These are phyloP conservation scores for Brevimyrus niger DNA, from an alignment of 2,113 vertebrate genomes.

Conservation along the genomic window DNA sequence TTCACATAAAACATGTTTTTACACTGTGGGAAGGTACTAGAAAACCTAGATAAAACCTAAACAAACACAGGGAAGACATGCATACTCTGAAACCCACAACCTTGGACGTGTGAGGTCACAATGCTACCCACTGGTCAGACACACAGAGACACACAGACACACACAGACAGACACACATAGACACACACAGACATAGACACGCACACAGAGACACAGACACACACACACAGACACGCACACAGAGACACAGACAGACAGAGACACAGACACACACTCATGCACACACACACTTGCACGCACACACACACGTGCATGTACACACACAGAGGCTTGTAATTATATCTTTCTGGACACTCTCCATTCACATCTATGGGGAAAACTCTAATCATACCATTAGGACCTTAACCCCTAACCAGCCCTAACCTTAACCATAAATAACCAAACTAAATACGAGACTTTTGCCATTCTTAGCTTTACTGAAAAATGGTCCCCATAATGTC, in stretches of 20 bases:
- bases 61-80: neutral
- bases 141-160: too few relatives aligned
- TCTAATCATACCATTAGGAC: neutral
- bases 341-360: neutral
- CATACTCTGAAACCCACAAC: too few relatives aligned
- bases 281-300: too few relatives aligned
- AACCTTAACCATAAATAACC: neutral
- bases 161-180: too few relatives aligned
- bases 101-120: too few relatives aligned
- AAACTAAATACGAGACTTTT: neutral
- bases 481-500: neutral
- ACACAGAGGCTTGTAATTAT: neutral
- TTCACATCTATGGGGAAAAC: neutral
- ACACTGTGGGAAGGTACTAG: neutral
- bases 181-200: too few relatives aligned
- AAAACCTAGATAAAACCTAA: neutral
- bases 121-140: too few relatives aligned
- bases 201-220: too few relatives aligned
- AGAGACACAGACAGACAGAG: too few relatives aligned
- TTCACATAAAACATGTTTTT: neutral
- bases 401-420: neutral
- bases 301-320: too few relatives aligned
- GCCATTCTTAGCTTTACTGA: neutral
- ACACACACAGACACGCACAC: too few relatives aligned
- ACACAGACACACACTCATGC: too few relatives aligned